Percentiles rank a stretch among this genome's conserved stretches.
Evolutionary conservation across 2,888 invertebrate species (phyloP).

Genomic region (Noctuana brunneofusca): DNA sequence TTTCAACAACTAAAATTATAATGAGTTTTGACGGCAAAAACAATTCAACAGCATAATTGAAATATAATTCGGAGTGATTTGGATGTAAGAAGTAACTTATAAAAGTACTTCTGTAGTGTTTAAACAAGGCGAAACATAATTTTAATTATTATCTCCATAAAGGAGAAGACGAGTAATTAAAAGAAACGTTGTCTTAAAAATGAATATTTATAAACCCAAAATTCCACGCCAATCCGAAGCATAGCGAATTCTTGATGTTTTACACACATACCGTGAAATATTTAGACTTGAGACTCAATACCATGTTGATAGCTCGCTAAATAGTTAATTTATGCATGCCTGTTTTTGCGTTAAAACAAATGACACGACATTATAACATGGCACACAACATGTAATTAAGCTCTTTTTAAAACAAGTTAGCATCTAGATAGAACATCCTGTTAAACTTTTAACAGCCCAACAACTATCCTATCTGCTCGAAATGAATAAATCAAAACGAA

Average conservation of each 20-base stretch:
- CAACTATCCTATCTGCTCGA: constrained; percentile 1
- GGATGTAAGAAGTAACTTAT: not conserved
- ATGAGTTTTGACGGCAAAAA: not conserved
- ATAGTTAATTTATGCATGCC: constrained; percentile 21
- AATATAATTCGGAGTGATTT: not conserved
- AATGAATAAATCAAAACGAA: constrained; percentile 27
- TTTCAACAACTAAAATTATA: not conserved
- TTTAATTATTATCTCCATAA: constrained; percentile 13
- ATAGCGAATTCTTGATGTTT: constrained; percentile 41
- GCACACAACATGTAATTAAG: constrained; percentile 16
- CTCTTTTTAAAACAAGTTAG: constrained; percentile 7
- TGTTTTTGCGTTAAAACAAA: constrained; percentile 15
- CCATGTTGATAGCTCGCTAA: constrained; percentile 10
- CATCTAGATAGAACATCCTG: constrained; percentile 15
- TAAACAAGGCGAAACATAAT: constrained; percentile 9
- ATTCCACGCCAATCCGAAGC: constrained; percentile 43
- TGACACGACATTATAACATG: constrained; percentile 2
- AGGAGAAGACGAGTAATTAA: constrained; percentile 17
- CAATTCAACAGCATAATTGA: not conserved
- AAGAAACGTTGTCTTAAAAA: constrained; percentile 28
- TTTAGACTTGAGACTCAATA: constrained; percentile 14
- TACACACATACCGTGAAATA: constrained; percentile 15
- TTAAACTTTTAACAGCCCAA: constrained; percentile 7
- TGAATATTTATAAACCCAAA: constrained; percentile 52
- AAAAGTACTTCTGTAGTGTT: not conserved